Conservation (phyloP, 2,797 vertebrate species). For the Octomys mimax region DNA sequence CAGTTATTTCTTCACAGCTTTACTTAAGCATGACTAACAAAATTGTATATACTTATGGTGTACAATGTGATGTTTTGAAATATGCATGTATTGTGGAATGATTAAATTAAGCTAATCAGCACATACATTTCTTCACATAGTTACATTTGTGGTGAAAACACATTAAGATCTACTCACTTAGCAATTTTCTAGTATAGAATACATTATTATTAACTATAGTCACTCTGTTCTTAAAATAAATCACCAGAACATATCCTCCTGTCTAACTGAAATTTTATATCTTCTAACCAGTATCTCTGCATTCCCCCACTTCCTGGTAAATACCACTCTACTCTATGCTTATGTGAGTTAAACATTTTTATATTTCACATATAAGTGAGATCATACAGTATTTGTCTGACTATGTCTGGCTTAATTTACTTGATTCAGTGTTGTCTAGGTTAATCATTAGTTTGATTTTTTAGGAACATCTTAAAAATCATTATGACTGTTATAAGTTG, state of each 20-base stretch:
- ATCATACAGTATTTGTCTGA: not conserved
- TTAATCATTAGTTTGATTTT: conserved; percentile 57
- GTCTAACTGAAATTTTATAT: conserved; percentile 12
- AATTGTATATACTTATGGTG: not conserved
- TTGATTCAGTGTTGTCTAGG: not conserved
- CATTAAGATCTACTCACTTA: conserved; percentile 40
- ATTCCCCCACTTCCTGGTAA: not conserved
- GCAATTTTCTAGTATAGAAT: conserved; percentile 16
- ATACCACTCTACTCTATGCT: not conserved
- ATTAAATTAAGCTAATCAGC: conserved; percentile 51
- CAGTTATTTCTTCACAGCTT: conserved; percentile 33
- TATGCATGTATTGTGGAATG: conserved; percentile 34
- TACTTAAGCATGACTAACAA: conserved; percentile 47
- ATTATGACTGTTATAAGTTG: conserved; percentile 19
- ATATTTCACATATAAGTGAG: conserved; percentile 10
- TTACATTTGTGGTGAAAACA: conserved; percentile 29
- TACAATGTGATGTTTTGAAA: conserved; percentile 42
- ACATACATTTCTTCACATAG: not conserved
- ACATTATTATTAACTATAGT: conserved; percentile 8
- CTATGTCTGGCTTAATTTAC: not conserved
- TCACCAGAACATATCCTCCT: not conserved
- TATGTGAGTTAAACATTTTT: not conserved
- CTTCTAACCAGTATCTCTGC: not conserved
- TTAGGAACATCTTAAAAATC: conserved; percentile 41
- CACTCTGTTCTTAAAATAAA: not conserved